Conservation (phyloP, 2,888 invertebrate genomes). For the Stegophylla sp. region DNA sequence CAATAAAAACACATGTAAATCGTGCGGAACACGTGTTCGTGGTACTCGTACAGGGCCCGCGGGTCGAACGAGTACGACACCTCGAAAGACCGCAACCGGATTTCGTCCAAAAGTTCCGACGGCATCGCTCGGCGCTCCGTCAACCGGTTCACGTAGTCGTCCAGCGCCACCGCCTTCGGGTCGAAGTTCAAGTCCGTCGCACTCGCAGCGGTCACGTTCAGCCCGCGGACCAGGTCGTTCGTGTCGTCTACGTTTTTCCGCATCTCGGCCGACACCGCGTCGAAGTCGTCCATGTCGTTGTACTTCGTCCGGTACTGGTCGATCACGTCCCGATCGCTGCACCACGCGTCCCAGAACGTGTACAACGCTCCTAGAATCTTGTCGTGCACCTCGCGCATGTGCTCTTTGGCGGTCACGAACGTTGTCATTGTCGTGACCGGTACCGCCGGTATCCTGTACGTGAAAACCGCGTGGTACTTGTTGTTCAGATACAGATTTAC, state of each 20-base stretch:
- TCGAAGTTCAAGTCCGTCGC: not conserved
- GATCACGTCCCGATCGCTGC: slow-evolving; percentile 11
- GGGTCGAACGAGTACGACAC: slow-evolving; percentile 31
- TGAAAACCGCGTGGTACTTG: not conserved
- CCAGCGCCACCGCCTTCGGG: not conserved
- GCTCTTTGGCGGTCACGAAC: not conserved
- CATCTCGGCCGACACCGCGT: not conserved
- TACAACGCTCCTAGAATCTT: not conserved
- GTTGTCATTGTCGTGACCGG: not conserved
- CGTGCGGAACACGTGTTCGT: not conserved
- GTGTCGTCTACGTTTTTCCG: not conserved
- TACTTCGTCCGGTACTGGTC: slow-evolving; percentile 15
- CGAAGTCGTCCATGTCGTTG: not conserved
- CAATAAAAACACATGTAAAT: slow-evolving; percentile 27
- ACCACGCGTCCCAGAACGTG: slow-evolving; percentile 29
- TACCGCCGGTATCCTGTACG: slow-evolving; percentile 4
- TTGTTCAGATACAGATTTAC: slow-evolving; percentile 45
- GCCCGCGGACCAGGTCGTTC: not conserved
- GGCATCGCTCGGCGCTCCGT: not conserved
- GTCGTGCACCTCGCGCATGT: not conserved
- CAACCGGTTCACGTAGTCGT: not conserved
- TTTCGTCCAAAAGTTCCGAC: not conserved
- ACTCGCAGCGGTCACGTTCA: not conserved
- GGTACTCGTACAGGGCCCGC: not conserved
- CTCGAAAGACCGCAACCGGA: not conserved